Evolutionary conservation across 2,797 vertebrate genomes (phyloP), one percentile per base, ranked within the genome.

Genomic region (Telmatherina bonti): DNA sequence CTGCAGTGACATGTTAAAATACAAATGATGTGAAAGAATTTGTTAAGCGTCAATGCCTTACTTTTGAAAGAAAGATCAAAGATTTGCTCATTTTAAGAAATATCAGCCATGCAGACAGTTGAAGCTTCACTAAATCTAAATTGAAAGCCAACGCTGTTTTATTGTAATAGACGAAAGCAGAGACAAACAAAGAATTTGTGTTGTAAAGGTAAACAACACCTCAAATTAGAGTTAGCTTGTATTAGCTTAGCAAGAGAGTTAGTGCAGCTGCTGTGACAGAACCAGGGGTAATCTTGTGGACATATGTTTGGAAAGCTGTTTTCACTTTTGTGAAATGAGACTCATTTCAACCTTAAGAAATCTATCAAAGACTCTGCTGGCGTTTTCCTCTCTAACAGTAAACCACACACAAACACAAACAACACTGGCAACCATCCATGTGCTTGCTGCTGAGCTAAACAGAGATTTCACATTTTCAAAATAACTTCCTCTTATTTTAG

Each of bases 191-290:
- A 26, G 16, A 12, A 16, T 51, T 29, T 13, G 22, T 35, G 43
- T 33, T 20, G 30, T 31, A 20, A 53, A 51, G 26, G 10, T 54
- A 29, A 22, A 49, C 57, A 76, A 57, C 6, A 53, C 47, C 18
- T 51, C 38, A 26, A 52, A 57, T 38, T 30, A 33, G 15, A 49
- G 67, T 66, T 5, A 53, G 55, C 49, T 63, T 62, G 49, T 72
- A 60, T 20, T 3, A 16, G 30, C 27, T 16, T 36, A 51, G 22
- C 70, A 57, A 62, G 66, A 69, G 61, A 65, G 55, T 4, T 52
- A 9, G 53, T 33, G 69, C 70, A 83, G 71, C 67, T 64, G 73
- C 63, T 41, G 49, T 63, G 69, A 79, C 73, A 63, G 51, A 70
- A 64, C 27, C 62, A 26, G 27, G 63, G 62, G 61, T 69, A 47